Conservation (phyloP, 2,113 vertebrate species). For the Leucopsar rothschildi region DNA sequence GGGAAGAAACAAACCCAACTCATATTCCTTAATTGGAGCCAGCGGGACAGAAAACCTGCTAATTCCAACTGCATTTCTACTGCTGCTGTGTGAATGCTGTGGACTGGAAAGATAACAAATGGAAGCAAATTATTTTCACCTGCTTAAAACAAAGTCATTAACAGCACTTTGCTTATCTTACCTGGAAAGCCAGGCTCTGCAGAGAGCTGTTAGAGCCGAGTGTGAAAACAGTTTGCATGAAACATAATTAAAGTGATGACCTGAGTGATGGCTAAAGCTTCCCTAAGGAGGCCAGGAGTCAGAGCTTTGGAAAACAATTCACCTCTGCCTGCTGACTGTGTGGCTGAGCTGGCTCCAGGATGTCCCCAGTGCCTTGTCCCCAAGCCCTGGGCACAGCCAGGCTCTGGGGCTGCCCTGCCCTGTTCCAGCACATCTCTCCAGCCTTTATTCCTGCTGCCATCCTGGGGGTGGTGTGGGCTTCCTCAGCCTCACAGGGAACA, state of each 20-base stretch:
- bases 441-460: neutral
- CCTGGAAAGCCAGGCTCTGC: constrained; percentile 31
- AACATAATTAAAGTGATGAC: constrained; percentile 39
- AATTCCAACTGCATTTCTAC: neutral
- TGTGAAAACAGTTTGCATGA: constrained; percentile 26
- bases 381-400: accelerated
- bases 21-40: neutral
- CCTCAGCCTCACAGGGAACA: accelerated
- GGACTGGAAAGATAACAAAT: constrained; percentile 45
- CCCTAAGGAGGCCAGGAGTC: neutral
- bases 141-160: constrained; percentile 49
- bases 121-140: constrained; percentile 44
- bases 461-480: accelerated
- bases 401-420: neutral
- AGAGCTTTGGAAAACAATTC: neutral
- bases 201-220: constrained; percentile 34
- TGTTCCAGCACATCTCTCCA: neutral
- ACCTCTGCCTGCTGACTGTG: neutral
- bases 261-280: neutral
- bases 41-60: neutral
- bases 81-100: neutral
- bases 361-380: neutral
- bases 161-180: constrained; percentile 30
- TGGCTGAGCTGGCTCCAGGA: neutral
- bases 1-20: neutral